Percentiles rank a stretch among this genome's conserved stretches.
phyloP scores from a whole-genome alignment of 1,140 invertebrate genomes.

The Frieseomelitta varia region DNA sequence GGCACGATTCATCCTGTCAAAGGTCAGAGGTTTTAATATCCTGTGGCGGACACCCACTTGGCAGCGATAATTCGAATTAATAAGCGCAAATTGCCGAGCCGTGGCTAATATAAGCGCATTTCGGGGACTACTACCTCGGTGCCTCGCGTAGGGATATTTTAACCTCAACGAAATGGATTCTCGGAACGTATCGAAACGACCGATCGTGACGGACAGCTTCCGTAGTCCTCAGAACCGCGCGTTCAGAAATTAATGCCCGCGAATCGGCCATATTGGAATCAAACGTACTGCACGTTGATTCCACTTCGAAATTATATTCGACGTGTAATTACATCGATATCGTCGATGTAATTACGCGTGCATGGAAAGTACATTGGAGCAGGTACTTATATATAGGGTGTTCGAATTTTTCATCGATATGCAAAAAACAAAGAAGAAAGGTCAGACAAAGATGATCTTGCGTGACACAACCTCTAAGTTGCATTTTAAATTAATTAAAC shows the following conservation, averaged over 20 bases:
- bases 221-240: conserved; percentile 38
- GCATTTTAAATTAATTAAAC: no score
- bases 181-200: conserved; percentile 47
- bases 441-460: not conserved
- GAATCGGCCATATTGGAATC: conserved; percentile 7
- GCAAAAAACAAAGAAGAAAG: not conserved
- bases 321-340: conserved; percentile 10
- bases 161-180: conserved; percentile 49
- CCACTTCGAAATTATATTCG: not conserved
- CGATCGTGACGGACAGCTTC: conserved; percentile 52
- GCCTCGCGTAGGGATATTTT: conserved; percentile 35
- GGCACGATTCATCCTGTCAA: conserved; percentile 71
- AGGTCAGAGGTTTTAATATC: conserved; percentile 82
- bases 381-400: not conserved
- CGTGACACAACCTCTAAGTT: no score
- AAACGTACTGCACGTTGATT: not conserved
- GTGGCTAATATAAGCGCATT: conserved; percentile 58
- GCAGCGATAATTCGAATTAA: conserved; percentile 81
- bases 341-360: not conserved
- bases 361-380: not conserved
- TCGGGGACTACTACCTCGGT: conserved; percentile 11
- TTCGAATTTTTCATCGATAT: not conserved
- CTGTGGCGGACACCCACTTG: conserved; percentile 75
- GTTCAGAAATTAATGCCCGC: conserved; percentile 36
- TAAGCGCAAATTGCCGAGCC: conserved; percentile 78